Conservation (phyloP, 2,888 invertebrate genomes). For the Phaonia tiefii region DNA sequence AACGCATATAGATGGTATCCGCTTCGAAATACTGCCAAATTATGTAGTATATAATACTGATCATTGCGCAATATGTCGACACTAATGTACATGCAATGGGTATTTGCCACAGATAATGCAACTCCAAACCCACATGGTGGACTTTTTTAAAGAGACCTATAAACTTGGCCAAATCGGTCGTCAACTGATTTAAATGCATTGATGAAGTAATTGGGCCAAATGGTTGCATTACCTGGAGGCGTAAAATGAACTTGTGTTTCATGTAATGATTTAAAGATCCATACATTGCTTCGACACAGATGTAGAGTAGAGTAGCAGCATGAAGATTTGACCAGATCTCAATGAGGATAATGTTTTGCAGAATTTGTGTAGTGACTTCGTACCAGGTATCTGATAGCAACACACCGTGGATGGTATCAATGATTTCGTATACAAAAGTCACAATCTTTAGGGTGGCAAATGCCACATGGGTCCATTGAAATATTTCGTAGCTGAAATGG, state of each 20-base stretch:
- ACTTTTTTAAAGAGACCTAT: slow-evolving; percentile 69
- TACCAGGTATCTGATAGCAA: not conserved
- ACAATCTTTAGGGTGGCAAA: not conserved
- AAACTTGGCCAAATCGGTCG: slow-evolving; percentile 66
- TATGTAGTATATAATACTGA: slow-evolving; percentile 55
- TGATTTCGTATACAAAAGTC: slow-evolving; percentile 16
- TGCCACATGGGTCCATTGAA: slow-evolving; percentile 6
- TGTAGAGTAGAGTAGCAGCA: not conserved
- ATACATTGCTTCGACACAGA: slow-evolving; percentile 5
- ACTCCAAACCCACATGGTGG: slow-evolving; percentile 52
- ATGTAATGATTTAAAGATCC: slow-evolving; percentile 7
- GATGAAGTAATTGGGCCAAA: slow-evolving; percentile 2
- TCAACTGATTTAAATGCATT: slow-evolving; percentile 38
- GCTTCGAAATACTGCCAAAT: slow-evolving; percentile 18
- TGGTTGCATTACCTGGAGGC: not conserved
- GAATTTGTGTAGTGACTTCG: no score
- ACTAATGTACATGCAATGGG: slow-evolving; percentile 54
- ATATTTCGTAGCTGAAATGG: not conserved
- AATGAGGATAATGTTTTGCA: no score
- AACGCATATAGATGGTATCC: not conserved
- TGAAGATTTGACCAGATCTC: slow-evolving; percentile 14
- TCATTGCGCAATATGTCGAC: slow-evolving; percentile 58
- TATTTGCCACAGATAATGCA: slow-evolving; percentile 69
- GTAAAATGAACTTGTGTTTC: not conserved
- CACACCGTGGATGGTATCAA: no score